A percentile compares a stretch with the other conserved stretches of the same genome.
phyloP scores from a whole-genome alignment of 2,113 vertebrate genomes.

The Ardeotis arabs region DNA sequence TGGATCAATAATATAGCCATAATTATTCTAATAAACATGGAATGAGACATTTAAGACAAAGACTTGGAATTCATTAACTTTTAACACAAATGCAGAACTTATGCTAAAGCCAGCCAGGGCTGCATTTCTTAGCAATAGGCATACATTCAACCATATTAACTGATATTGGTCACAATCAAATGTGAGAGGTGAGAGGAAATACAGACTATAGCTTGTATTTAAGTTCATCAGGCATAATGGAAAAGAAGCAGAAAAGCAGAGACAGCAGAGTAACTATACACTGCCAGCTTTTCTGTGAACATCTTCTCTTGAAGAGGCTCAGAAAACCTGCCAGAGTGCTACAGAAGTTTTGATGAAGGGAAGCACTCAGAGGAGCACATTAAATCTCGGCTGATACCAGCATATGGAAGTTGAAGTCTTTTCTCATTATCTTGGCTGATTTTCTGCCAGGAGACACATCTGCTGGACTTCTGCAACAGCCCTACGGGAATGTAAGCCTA shows the following conservation, averaged over 20 bases:
- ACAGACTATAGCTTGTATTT: neutral
- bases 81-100: neutral
- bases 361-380: conserved; percentile 9
- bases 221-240: neutral
- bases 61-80: neutral
- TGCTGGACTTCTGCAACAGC: conserved; percentile 51
- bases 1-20: neutral
- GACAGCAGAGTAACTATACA: neutral
- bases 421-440: conserved; percentile 64
- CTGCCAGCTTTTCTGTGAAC: neutral
- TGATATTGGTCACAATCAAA: neutral
- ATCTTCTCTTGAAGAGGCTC: neutral
- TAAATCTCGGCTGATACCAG: conserved; percentile 41
- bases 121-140: neutral
- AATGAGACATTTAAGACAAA: neutral
- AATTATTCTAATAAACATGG: neutral
- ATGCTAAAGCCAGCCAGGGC: neutral
- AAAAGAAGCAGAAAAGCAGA: neutral
- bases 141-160: neutral
- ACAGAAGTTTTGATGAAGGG: conserved; percentile 25
- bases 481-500: neutral
- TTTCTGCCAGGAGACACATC: conserved; percentile 63
- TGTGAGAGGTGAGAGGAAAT: neutral
- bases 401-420: conserved; percentile 59
- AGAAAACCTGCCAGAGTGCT: neutral